phyloP scores from a whole-genome alignment of 2,797 vertebrate genomes.

The Yasuhikotakia modesta region DNA sequence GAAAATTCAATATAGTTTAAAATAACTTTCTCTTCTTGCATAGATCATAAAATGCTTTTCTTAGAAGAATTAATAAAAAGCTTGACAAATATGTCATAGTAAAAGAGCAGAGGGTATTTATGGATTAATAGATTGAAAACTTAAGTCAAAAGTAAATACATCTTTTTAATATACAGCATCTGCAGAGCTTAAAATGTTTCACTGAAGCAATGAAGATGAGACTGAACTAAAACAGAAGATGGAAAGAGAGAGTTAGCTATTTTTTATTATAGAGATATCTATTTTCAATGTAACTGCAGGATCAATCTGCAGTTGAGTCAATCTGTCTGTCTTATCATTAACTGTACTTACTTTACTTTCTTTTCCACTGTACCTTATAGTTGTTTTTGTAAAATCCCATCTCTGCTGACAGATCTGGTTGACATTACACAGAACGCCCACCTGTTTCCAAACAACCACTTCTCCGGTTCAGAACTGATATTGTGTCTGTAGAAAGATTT shows the following conservation, averaged over 20 bases:
- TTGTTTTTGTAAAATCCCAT: background rate
- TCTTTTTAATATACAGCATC: slow-evolving; percentile 42
- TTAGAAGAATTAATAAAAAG: slow-evolving; percentile 10
- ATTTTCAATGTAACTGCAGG: background rate
- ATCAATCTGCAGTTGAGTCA: background rate
- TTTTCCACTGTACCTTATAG: background rate
- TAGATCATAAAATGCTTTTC: slow-evolving; percentile 31
- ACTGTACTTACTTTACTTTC: background rate
- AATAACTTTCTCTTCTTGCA: background rate
- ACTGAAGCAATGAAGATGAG: slow-evolving; percentile 18
- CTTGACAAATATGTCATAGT: slow-evolving; percentile 39
- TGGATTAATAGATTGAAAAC: slow-evolving; percentile 51
- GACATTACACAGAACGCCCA: background rate
- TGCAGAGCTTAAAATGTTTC: slow-evolving; percentile 32
- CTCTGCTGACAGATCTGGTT: background rate
- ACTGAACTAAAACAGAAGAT: slow-evolving; percentile 37
- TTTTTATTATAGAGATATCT: background rate
- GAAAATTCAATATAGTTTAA: background rate
- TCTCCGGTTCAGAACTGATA: background rate
- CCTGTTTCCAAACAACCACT: background rate
- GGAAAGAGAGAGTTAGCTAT: slow-evolving; percentile 9
- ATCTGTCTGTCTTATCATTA: no score
- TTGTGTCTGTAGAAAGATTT: no score
- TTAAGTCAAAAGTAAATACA: slow-evolving; percentile 57
- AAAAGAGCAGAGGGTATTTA: slow-evolving; percentile 37